Conservation (phyloP, 2,113 vertebrate genomes). For the Oreochromis spilurus region DNA sequence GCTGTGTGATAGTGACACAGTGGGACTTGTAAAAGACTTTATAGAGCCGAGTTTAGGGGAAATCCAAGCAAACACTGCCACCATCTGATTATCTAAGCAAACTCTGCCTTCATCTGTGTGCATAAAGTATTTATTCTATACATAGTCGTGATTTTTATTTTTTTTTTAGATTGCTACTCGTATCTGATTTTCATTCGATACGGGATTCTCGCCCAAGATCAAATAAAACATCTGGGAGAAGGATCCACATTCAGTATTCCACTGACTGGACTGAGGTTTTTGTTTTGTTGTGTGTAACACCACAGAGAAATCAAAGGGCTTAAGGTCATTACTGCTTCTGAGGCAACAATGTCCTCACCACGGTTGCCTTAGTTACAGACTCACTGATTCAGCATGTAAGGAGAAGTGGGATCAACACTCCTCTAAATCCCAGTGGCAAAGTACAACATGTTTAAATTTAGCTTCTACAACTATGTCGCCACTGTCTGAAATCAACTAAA, state of each 20-base stretch:
- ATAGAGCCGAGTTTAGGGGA: background rate
- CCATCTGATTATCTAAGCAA: conserved; percentile 15
- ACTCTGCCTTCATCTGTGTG: conserved; percentile 16
- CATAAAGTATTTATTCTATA: background rate
- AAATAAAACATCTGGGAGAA: background rate
- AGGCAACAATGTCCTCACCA: background rate
- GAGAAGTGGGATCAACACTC: background rate
- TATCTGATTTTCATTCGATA: background rate
- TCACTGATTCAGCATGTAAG: background rate
- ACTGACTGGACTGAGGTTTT: background rate
- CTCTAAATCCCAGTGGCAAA: background rate
- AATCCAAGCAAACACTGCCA: conserved; percentile 35
- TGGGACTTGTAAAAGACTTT: conserved; percentile 32
- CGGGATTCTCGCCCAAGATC: background rate
- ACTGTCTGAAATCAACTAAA: background rate
- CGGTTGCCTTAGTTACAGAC: conserved; percentile 36
- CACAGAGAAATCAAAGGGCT: conserved; percentile 33
- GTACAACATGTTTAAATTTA: background rate
- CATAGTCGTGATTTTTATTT: accelerated
- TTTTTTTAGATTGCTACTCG: background rate
- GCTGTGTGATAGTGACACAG: conserved; percentile 13
- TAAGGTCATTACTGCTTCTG: conserved; percentile 34
- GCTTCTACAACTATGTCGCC: background rate
- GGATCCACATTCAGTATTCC: background rate
- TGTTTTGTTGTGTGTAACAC: background rate